These are phyloP conservation scores for Siphonodentalium dalli DNA, from an alignment of 2,888 invertebrate species.

Conservation along the genomic window DNA sequence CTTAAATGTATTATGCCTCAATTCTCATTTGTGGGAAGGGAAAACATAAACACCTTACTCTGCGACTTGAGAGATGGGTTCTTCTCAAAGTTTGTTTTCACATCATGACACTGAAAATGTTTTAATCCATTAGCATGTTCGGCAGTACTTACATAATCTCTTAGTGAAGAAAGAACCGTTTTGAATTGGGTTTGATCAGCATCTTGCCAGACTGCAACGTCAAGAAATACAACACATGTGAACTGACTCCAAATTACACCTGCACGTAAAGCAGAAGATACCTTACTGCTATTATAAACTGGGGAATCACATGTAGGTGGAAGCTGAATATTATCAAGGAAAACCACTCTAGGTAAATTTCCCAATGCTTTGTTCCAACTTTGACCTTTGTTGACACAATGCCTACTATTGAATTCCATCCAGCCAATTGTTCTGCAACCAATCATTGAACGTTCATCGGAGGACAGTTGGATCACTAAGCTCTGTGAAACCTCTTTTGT, in stretches of 20 bases:
- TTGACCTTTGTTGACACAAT: conserved; percentile 12
- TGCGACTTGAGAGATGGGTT: too few relatives aligned
- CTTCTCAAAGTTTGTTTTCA: conserved; percentile 3
- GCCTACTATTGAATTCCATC: conserved; percentile 22
- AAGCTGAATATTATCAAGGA: conserved; percentile 33
- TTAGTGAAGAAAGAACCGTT: conserved; percentile 13
- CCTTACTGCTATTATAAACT: conserved; percentile 18
- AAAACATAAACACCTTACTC: conserved; percentile 19
- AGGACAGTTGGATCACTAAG: conserved; percentile 30
- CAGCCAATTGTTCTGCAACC: conserved; percentile 25
- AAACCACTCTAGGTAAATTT: conserved; percentile 33
- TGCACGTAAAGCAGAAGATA: conserved; percentile 24
- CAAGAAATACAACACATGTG: conserved; percentile 5
- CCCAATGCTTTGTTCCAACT: conserved; percentile 18
- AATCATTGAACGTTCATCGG: conserved; percentile 27
- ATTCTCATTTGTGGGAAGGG: conserved; percentile 16
- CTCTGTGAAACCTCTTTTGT: conserved; percentile 16
- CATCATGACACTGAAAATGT: conserved; percentile 22
- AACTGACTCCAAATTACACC: conserved; percentile 25
- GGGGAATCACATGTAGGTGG: conserved; percentile 33
- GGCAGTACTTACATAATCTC: conserved; percentile 10
- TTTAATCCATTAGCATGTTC: conserved; percentile 27
- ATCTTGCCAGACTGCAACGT: conserved; percentile 20
- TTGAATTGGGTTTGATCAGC: conserved; percentile 9
- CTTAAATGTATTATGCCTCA: conserved; percentile 16